These are phyloP conservation scores for Brachycybe producta DNA, from an alignment of 2,888 invertebrate genomes.

Conservation along the genomic window DNA sequence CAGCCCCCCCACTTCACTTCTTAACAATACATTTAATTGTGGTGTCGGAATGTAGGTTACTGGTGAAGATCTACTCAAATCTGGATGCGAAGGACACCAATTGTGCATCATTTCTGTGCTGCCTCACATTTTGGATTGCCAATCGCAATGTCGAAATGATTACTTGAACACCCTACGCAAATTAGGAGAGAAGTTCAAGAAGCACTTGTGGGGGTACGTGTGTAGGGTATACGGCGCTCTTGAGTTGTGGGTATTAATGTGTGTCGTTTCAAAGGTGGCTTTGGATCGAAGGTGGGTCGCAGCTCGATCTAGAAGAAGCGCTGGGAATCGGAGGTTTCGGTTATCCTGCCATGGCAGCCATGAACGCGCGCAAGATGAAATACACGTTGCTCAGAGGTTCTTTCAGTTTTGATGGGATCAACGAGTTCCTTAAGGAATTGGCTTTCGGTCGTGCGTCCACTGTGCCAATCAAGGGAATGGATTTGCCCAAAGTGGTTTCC, in stretches of 20 bases:
- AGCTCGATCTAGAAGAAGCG: slow-evolving; percentile 67
- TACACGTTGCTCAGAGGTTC: slow-evolving; percentile 85
- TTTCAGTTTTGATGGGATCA: slow-evolving; percentile 87
- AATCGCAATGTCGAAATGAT: slow-evolving; percentile 77
- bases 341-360: slow-evolving; percentile 94
- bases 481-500: slow-evolving; percentile 54
- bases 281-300: slow-evolving; percentile 86
- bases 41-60: slow-evolving; percentile 23
- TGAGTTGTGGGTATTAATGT: slow-evolving; percentile 9
- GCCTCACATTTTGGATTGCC: slow-evolving; percentile 92
- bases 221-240: background rate
- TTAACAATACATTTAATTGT: too few relatives aligned
- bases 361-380: slow-evolving; percentile 93
- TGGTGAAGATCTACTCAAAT: slow-evolving; percentile 47
- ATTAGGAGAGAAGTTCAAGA: slow-evolving; percentile 82
- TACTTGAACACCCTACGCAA: slow-evolving; percentile 59
- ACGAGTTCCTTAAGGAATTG: slow-evolving; percentile 83
- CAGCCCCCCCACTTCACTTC: too few relatives aligned
- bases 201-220: slow-evolving; percentile 80
- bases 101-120: slow-evolving; percentile 82
- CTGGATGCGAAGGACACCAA: slow-evolving; percentile 71
- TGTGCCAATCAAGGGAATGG: slow-evolving; percentile 67
- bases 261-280: slow-evolving; percentile 50
- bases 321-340: slow-evolving; percentile 96
- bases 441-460: slow-evolving; percentile 88